Base-by-base conservation (phyloP, 2,113 vertebrate species). In the Ranitomeya imitator region DNA sequence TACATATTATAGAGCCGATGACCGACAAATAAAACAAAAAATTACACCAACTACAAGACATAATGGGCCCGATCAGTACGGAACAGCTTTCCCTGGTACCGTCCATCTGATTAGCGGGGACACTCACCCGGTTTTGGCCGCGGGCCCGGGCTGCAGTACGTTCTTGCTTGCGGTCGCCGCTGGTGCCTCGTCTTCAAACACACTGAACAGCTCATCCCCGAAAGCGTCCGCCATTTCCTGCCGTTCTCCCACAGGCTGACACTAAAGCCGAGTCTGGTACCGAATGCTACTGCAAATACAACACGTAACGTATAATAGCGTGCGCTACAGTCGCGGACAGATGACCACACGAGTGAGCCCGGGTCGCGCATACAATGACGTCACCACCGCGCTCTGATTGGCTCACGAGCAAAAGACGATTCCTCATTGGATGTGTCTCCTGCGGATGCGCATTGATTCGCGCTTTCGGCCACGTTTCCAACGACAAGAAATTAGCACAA, bases 141-240 rank as follows among this genome's bases (percentile, higher is more conserved):
- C 83, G 6, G 90, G 90, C 2, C 2, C 89, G 0, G 87, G 9
- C 54, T 0, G 2, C 61, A 0, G 16, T 1, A 16, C 45, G 90
- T 95, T 97, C 83, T 92, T 96, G 0, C 90, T 92, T 45, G 37
- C 37, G 37, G 37, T 3, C 0, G 92, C 65, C 0, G 92, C 79
- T 0, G 90, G 51, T 0, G 90, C 79, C 0, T 97, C 97, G 1
- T 97, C 97, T 51, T 99, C 98, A 88, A 99, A 99, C 92, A 99
- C 97, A 94, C 96, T 98, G 90, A 99, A 99, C 3, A 99, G 92
- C 14, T 97, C 96, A 4, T 99, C 98, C 0, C 97, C 97, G 12
- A 99, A 99, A 0, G 96, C 92, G 90, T 99, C 98, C 89, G 98
- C 97, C 98, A 99, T 99, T 55, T 11, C 80, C 92, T 14, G 6